Conservation (phyloP, 2,797 vertebrate genomes). For the Borostomias antarcticus region DNA sequence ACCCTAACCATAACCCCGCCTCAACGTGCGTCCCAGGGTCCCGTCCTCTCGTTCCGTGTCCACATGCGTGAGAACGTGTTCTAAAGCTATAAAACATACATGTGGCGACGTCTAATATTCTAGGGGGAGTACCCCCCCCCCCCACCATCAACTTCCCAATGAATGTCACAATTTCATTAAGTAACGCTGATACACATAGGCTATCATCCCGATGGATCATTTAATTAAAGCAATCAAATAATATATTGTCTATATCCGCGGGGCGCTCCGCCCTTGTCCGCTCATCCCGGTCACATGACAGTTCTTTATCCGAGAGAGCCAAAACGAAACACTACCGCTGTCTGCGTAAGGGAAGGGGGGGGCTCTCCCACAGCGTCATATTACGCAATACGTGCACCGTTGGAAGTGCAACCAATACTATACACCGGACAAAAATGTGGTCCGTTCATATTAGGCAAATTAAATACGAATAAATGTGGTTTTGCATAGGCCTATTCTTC, state of each 20-base stretch:
- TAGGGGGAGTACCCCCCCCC: no score
- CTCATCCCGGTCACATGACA: neutral
- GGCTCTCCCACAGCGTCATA: slow-evolving; percentile 38
- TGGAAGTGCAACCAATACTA: slow-evolving; percentile 31
- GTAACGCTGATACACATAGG: neutral
- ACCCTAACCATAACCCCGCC: no score
- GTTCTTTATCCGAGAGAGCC: neutral
- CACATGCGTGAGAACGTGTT: no score
- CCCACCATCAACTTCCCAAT: no score
- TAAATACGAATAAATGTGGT: no score
- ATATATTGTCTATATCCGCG: neutral
- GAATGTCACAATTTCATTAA: no score
- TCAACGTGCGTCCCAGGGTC: no score
- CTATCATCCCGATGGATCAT: neutral
- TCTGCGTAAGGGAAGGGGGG: slow-evolving; percentile 48
- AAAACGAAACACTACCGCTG: neutral
- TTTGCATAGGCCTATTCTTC: neutral
- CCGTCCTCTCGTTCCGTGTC: no score
- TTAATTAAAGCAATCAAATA: no score
- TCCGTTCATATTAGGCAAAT: no score
- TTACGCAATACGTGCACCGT: slow-evolving; percentile 4
- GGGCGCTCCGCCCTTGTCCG: neutral
- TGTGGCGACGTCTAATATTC: no score
- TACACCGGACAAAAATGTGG: slow-evolving; percentile 13
- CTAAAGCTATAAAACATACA: no score